Percentiles rank a stretch among this genome's conserved stretches.
phyloP scores from a whole-genome alignment of 2,888 invertebrate species.

The Acanthacorydalis orientalis region DNA sequence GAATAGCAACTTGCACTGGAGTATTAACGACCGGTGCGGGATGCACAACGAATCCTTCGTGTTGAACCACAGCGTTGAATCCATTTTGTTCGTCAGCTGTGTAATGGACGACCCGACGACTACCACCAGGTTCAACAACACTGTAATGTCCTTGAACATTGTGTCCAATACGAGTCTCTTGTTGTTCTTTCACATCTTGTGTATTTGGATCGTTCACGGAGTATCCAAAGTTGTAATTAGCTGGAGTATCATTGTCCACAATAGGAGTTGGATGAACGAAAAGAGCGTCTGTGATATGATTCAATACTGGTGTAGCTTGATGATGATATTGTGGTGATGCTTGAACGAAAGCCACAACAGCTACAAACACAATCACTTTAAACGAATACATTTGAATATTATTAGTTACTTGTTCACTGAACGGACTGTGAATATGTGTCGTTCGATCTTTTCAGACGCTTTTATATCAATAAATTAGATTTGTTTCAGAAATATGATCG shows the following conservation, averaged over 20 bases:
- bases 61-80: background rate
- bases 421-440: too few species aligned
- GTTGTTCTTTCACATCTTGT: slow-evolving; percentile 33
- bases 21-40: background rate
- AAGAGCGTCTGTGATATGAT: background rate
- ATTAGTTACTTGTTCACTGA: background rate
- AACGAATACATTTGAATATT: background rate
- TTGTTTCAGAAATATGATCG: too few species aligned
- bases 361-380: background rate
- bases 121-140: background rate
- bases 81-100: background rate
- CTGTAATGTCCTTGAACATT: slow-evolving; percentile 26
- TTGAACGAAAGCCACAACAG: background rate
- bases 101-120: background rate
- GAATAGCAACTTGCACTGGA: slow-evolving; percentile 2
- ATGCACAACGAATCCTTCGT: background rate
- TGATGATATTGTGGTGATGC: background rate
- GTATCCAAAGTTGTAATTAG: slow-evolving; percentile 30
- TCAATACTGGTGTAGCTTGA: too few species aligned
- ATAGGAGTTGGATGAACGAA: background rate
- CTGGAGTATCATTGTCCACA: slow-evolving; percentile 22
- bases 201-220: slow-evolving; percentile 30
- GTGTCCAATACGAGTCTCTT: slow-evolving; percentile 32
- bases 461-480: too few species aligned
- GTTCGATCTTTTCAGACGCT: too few species aligned